Conservation (phyloP, 2,113 vertebrate genomes). For the Nematolebias whitei region DNA sequence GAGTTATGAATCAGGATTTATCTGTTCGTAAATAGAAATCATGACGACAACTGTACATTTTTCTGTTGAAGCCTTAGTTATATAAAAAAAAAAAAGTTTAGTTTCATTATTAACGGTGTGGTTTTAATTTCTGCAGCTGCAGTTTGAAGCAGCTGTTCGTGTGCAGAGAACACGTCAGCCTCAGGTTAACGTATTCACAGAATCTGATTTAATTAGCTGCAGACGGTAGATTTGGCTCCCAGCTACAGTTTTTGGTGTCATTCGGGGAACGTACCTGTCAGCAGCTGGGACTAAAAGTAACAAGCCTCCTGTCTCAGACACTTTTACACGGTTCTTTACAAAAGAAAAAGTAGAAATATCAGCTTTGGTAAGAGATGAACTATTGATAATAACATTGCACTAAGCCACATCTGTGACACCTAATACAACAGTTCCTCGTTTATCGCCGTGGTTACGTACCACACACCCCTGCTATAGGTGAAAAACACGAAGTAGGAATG, state of each 20-base stretch:
- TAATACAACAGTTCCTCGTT: too few species aligned
- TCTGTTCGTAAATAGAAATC: too few species aligned
- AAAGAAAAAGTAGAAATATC: background rate
- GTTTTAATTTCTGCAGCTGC: background rate
- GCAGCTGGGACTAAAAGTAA: conserved; percentile 2
- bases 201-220: conserved; percentile 3
- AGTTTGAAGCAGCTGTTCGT: too few species aligned
- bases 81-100: background rate
- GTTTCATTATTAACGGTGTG: background rate
- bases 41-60: too few species aligned
- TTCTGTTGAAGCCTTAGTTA: too few species aligned
- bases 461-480: too few species aligned
- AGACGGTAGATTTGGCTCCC: conserved; percentile 5
- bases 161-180: background rate
- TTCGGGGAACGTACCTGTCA: conserved; percentile 1
- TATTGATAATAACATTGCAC: too few species aligned
- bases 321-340: background rate
- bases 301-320: background rate
- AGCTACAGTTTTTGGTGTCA: background rate
- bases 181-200: conserved; percentile 1
- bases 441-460: too few species aligned
- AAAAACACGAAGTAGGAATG: too few species aligned
- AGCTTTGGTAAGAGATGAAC: background rate
- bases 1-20: too few species aligned
- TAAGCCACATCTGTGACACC: too few species aligned